phyloP scores from a whole-genome alignment of 2,888 invertebrate species.

The Tenthredo mesomela region DNA sequence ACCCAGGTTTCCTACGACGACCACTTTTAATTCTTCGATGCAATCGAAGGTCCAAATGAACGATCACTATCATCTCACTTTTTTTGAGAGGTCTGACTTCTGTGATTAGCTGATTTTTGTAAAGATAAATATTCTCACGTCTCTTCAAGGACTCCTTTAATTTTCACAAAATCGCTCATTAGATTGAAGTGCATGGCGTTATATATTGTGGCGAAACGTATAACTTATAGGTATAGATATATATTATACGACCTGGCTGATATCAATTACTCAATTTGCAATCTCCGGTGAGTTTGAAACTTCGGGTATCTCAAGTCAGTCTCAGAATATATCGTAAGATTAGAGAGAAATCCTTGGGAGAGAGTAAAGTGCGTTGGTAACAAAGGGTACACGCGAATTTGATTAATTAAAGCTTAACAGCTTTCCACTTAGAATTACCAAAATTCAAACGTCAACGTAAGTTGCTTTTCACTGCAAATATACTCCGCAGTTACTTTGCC shows the following conservation, averaged over 20 bases:
- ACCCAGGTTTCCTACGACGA: too few species aligned
- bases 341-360: conserved; percentile 11
- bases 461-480: background rate
- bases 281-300: conserved; percentile 47
- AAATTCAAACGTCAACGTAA: background rate
- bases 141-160: conserved; percentile 7
- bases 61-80: too few species aligned
- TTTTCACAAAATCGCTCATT: background rate
- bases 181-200: background rate
- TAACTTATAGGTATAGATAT: background rate
- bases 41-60: too few species aligned
- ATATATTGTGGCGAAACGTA: background rate
- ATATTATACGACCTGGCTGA: conserved; percentile 27
- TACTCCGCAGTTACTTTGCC: background rate
- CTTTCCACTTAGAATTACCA: background rate
- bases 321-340: conserved; percentile 42
- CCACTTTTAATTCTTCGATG: too few species aligned
- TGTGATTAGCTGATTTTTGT: background rate
- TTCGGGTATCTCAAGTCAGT: background rate
- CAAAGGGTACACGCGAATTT: conserved; percentile 40
- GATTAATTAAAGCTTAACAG: conserved; percentile 37
- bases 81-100: too few species aligned
- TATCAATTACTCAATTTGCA: conserved; percentile 50
- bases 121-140: background rate
- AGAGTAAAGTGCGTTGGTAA: conserved; percentile 12